Percentiles rank a stretch among this genome's conserved stretches.
Evolutionary conservation across 2,797 vertebrate genomes (phyloP).

Genomic region (Pangasius krempfi): DNA sequence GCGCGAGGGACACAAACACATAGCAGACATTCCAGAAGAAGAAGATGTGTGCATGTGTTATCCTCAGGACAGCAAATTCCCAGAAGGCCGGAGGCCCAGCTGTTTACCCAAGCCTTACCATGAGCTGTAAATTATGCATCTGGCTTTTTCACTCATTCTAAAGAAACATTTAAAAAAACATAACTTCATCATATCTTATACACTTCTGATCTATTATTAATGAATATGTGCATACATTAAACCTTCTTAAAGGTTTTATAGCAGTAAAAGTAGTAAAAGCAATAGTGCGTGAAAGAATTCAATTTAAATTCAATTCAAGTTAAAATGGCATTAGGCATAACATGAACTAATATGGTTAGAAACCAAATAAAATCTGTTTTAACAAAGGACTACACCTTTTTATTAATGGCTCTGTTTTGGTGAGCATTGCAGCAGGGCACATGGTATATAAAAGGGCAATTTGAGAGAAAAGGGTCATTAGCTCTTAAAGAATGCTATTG

Average conservation of each 20-base stretch:
- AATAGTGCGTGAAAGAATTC: background rate
- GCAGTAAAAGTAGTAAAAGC: conserved; percentile 1
- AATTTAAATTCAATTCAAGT: background rate
- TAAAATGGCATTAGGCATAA: background rate
- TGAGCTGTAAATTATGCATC: conserved; percentile 10
- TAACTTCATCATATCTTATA: background rate
- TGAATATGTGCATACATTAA: background rate
- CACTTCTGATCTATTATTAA: background rate
- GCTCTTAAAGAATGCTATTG: conserved; percentile 34
- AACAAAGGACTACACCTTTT: background rate
- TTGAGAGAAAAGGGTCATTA: conserved; percentile 25
- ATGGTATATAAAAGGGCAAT: background rate
- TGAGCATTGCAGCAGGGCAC: background rate
- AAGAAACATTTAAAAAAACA: background rate
- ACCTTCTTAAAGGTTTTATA: background rate
- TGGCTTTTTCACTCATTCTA: conserved; percentile 19
- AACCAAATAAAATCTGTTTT: conserved; percentile 7
- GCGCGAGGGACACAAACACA: conserved; percentile 54
- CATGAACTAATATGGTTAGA: conserved; percentile 1
- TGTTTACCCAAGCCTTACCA: conserved; percentile 20
- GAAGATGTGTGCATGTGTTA: conserved; percentile 59
- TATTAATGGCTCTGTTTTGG: background rate
- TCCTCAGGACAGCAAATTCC: conserved; percentile 33
- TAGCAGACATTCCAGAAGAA: conserved; percentile 76
- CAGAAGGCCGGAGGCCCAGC: conserved; percentile 14